phyloP scores from a whole-genome alignment of 2,888 invertebrate species.

The Napeogenes sylphis region DNA sequence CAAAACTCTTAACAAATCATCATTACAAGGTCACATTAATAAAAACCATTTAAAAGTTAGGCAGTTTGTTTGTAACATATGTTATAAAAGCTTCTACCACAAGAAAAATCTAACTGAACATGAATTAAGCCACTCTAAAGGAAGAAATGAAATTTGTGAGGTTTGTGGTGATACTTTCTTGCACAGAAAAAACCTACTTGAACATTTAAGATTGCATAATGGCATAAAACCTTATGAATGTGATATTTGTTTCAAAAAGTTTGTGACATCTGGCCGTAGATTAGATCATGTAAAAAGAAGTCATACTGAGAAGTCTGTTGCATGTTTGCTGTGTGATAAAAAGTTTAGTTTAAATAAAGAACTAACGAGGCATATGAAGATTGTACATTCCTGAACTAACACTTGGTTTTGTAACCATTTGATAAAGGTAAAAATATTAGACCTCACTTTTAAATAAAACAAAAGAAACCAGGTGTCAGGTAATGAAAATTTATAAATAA shows the following conservation, averaged over 20 bases:
- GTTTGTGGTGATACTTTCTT: slow-evolving; percentile 52
- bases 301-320: slow-evolving; percentile 46
- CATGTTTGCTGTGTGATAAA: slow-evolving; percentile 52
- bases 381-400: slow-evolving; percentile 35
- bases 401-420: too few relatives aligned
- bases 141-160: slow-evolving; percentile 48
- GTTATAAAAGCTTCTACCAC: slow-evolving; percentile 52
- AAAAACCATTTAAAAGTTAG: slow-evolving; percentile 47
- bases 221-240: slow-evolving; percentile 52
- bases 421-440: not conserved
- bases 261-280: slow-evolving; percentile 51
- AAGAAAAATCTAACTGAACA: slow-evolving; percentile 54
- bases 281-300: slow-evolving; percentile 53
- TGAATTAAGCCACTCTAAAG: slow-evolving; percentile 39
- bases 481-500: slow-evolving; percentile 7
- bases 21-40: slow-evolving; percentile 52
- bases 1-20: slow-evolving; percentile 42
- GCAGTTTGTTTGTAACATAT: slow-evolving; percentile 47
- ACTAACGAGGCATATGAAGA: slow-evolving; percentile 51
- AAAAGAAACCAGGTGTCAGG: not conserved
- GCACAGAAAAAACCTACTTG: slow-evolving; percentile 46
- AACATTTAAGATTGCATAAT: slow-evolving; percentile 52
- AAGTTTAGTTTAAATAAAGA: slow-evolving; percentile 54
- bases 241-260: slow-evolving; percentile 45
- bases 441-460: not conserved